Percentiles rank a stretch among this genome's conserved stretches.
phyloP scores from a whole-genome alignment of 2,797 vertebrate genomes.

The Enteromius thamalakanensis region DNA sequence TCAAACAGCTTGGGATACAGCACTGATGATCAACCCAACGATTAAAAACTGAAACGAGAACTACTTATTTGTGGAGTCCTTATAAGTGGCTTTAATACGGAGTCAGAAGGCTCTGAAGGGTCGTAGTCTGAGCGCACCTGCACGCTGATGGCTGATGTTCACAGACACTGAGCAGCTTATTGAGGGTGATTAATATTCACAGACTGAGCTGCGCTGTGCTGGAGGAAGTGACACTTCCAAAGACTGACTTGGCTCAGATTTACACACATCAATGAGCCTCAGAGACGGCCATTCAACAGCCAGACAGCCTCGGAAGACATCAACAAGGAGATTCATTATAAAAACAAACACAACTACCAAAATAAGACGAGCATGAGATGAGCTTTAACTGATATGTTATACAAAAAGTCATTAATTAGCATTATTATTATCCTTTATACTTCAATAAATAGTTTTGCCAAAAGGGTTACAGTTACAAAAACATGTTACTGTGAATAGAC shows the following conservation, averaged over 20 bases:
- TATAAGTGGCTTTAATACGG: background rate
- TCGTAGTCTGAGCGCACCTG: slow-evolving; percentile 5
- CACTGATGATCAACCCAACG: background rate
- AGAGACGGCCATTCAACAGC: slow-evolving; percentile 36
- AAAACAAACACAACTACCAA: slow-evolving; percentile 29
- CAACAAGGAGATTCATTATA: slow-evolving; percentile 28
- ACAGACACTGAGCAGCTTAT: slow-evolving; percentile 49
- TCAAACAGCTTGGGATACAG: background rate
- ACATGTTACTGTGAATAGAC: background rate
- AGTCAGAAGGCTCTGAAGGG: background rate
- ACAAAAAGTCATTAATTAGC: background rate
- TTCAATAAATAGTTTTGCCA: background rate
- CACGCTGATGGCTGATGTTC: slow-evolving; percentile 19
- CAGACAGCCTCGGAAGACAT: slow-evolving; percentile 17
- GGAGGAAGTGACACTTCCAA: slow-evolving; percentile 50
- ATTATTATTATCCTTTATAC: background rate
- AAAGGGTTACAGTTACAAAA: background rate
- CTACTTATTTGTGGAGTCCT: background rate
- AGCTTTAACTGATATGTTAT: background rate
- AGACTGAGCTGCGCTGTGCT: slow-evolving; percentile 45
- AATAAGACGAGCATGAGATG: background rate
- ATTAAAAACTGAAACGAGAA: background rate
- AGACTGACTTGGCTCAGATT: slow-evolving; percentile 45
- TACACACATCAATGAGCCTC: slow-evolving; percentile 49
- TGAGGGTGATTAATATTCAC: slow-evolving; percentile 49